These are phyloP conservation scores for Macquaria australasica DNA, from an alignment of 2,113 vertebrate genomes.

Conservation along the genomic window DNA sequence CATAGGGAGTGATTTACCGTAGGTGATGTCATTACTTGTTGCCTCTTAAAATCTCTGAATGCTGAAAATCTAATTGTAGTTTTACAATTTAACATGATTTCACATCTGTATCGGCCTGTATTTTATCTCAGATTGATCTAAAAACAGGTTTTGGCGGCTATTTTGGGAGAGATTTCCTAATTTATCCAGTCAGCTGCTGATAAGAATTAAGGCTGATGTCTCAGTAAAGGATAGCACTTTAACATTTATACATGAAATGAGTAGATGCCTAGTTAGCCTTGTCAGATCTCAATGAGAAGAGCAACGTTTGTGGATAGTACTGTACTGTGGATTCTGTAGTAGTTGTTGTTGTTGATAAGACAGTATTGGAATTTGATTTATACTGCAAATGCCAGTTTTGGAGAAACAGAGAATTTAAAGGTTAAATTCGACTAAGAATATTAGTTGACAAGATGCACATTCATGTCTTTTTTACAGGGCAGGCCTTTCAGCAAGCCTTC, in stretches of 20 bases:
- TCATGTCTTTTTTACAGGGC: slow-evolving; percentile 1
- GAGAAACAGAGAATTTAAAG: background rate
- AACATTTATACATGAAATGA: background rate
- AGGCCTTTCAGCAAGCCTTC: slow-evolving; percentile 2
- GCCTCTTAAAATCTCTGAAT: background rate
- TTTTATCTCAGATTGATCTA: background rate
- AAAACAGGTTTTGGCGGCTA: too few relatives aligned
- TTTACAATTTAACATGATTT: background rate
- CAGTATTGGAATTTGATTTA: background rate
- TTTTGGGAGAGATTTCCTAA: background rate
- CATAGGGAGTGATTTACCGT: background rate
- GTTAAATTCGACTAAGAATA: background rate
- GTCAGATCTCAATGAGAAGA: background rate
- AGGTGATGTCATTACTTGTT: background rate
- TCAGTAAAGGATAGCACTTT: background rate
- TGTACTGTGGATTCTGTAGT: background rate
- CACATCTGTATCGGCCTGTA: background rate
- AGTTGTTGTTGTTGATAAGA: too few relatives aligned
- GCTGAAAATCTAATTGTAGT: background rate
- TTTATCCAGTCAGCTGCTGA: background rate
- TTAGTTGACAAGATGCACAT: background rate
- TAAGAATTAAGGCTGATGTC: background rate
- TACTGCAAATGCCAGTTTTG: background rate
- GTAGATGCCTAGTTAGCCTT: background rate
- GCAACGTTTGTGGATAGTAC: background rate